Percentiles rank a stretch among this genome's conserved stretches.
Conservation (phyloP, 2,888 invertebrate species). For the Polyploca ridens region DNA sequence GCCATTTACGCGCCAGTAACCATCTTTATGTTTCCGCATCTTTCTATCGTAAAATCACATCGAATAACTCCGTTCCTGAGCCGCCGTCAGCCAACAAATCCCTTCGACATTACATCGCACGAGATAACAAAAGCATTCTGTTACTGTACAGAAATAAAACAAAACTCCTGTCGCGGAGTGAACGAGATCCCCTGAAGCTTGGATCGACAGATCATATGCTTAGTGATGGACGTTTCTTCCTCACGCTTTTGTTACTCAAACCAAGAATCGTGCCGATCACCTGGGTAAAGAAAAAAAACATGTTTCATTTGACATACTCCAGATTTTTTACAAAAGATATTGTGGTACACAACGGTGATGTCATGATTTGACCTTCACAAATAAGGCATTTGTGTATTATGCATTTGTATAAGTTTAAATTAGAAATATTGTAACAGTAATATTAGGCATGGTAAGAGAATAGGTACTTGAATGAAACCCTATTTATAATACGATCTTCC, state of each 20-base stretch:
- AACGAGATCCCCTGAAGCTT: constrained; percentile 52
- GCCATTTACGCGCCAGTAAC: constrained; percentile 25
- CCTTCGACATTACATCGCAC: constrained; percentile 49
- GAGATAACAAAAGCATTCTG: constrained; percentile 63
- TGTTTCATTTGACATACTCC: background rate
- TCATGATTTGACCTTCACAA: background rate
- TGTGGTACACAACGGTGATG: background rate
- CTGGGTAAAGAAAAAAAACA: constrained; percentile 51
- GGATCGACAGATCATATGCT: constrained; percentile 86
- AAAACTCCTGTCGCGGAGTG: constrained; percentile 77
- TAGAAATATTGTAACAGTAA: no score
- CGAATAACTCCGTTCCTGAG: constrained; percentile 41
- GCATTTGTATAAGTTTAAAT: no score
- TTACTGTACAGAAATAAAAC: constrained; percentile 63
- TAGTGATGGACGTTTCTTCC: constrained; percentile 91
- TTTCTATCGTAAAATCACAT: constrained; percentile 40
- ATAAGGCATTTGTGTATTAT: background rate
- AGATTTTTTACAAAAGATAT: background rate
- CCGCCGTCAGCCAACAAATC: constrained; percentile 53
- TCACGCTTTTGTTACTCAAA: constrained; percentile 89
- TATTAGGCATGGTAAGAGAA: no score
- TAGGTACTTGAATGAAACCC: background rate
- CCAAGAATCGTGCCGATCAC: constrained; percentile 91
- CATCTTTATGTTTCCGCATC: constrained; percentile 37
- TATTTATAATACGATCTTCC: background rate